Conservation (phyloP, 1,140 invertebrate genomes). For the Matsumurasca onukii region DNA sequence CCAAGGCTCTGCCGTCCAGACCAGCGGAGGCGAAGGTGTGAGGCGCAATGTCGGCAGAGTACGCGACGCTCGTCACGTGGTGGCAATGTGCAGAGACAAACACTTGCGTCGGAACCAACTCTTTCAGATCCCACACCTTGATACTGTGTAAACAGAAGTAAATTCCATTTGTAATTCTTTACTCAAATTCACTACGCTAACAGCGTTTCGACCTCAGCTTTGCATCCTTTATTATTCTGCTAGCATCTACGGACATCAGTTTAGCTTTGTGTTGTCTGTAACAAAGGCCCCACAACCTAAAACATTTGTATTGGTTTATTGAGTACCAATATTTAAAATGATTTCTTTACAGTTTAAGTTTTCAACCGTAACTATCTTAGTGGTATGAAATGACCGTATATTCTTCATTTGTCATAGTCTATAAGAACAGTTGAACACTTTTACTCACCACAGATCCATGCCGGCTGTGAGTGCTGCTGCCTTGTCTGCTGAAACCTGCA, state of each 20-base stretch:
- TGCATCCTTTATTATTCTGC: too few species aligned
- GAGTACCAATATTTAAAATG: too few species aligned
- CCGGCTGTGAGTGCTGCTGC: conserved; percentile 36
- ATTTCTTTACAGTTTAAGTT: too few species aligned
- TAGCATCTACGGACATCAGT: too few species aligned
- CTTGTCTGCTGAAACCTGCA: conserved; percentile 37
- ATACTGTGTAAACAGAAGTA: conserved; percentile 32
- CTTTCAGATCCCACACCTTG: conserved; percentile 39
- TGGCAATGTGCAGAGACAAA: conserved; percentile 38
- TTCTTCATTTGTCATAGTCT: too few species aligned
- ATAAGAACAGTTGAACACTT: too few species aligned
- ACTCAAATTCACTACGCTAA: too few species aligned
- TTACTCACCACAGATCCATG: conserved; percentile 38
- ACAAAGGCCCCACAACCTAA: too few species aligned
- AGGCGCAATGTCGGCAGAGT: conserved; percentile 20
- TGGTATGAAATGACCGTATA: too few species aligned
- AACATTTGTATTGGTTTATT: too few species aligned
- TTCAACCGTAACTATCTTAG: too few species aligned
- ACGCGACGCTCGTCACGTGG: conserved; percentile 34
- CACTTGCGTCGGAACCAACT: conserved; percentile 34
- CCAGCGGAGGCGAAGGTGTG: conserved; percentile 39
- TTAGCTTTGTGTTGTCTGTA: not conserved
- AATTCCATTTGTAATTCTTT: not conserved
- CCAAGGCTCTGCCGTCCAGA: conserved; percentile 37
- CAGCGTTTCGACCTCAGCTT: too few species aligned